A percentile compares a stretch with the other conserved stretches of the same genome.
phyloP scores from a whole-genome alignment of 2,888 invertebrate species.

The Cheilosia variabilis region DNA sequence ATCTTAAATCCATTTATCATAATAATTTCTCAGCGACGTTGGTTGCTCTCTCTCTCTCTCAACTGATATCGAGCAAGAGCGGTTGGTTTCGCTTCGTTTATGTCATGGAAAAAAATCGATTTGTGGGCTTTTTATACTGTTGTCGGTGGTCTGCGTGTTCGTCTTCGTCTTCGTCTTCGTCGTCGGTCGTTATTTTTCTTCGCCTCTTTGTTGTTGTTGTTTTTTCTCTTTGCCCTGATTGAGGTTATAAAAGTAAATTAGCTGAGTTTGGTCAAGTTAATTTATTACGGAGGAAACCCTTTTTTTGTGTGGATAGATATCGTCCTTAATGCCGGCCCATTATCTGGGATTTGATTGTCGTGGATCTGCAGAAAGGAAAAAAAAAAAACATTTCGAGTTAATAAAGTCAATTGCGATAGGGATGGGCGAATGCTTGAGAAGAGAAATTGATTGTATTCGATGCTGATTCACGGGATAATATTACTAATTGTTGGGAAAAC shows the following conservation, averaged over 20 bases:
- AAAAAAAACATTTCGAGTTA: constrained; percentile 45
- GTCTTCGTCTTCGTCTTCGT: too few relatives aligned
- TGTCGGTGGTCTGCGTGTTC: constrained; percentile 1
- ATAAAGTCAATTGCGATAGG: constrained; percentile 49
- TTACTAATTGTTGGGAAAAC: constrained; percentile 23
- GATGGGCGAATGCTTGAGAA: constrained; percentile 14
- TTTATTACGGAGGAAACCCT: constrained; percentile 54
- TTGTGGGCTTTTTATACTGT: constrained; percentile 10
- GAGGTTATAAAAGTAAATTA: constrained; percentile 62
- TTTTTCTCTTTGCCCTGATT: constrained; percentile 65
- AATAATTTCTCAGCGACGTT: constrained; percentile 51
- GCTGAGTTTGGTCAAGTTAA: constrained; percentile 64
- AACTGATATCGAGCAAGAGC: constrained; percentile 9
- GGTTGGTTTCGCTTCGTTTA: constrained; percentile 5
- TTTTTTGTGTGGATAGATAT: constrained; percentile 37
- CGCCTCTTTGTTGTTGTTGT: constrained; percentile 34
- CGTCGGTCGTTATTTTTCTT: constrained; percentile 3
- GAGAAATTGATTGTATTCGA: not conserved
- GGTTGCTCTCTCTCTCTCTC: not conserved
- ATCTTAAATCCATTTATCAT: constrained; percentile 74
- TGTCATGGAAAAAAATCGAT: constrained; percentile 49
- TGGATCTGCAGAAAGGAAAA: constrained; percentile 35
- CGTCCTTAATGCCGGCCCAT: constrained; percentile 47
- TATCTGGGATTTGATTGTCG: constrained; percentile 70
- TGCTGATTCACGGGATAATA: constrained; percentile 47